Percentiles rank a stretch among this genome's conserved stretches.
These are phyloP conservation scores for Procambarus clarkii DNA, from an alignment of 1,140 invertebrate genomes.

Conservation along the genomic window DNA sequence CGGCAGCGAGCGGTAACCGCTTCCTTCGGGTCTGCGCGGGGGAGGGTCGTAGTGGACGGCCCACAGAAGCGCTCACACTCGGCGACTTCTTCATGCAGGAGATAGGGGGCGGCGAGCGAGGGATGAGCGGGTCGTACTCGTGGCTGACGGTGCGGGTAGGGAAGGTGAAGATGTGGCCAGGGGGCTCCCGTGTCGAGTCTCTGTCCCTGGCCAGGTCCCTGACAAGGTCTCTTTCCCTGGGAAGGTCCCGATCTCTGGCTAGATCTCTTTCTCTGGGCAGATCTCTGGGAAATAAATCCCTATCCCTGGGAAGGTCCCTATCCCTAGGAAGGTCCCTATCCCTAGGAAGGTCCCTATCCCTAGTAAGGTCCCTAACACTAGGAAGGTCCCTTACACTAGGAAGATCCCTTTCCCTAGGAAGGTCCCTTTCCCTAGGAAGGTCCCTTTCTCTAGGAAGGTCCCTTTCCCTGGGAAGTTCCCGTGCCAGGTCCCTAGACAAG, in stretches of 20 bases:
- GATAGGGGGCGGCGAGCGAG: constrained; percentile 42
- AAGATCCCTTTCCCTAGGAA: constrained; percentile 21
- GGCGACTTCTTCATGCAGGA: constrained; percentile 71
- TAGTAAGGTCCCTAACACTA: constrained; percentile 23
- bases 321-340: constrained; percentile 38
- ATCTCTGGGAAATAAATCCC: background rate
- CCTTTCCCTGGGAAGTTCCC: constrained; percentile 36
- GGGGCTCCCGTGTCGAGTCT: constrained; percentile 25
- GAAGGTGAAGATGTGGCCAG: constrained; percentile 52
- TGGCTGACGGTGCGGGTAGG: constrained; percentile 25
- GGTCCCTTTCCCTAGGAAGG: constrained; percentile 28
- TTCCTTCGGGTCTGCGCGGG: constrained; percentile 20
- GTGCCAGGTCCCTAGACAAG: background rate
- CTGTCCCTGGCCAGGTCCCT: constrained; percentile 32
- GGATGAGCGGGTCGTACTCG: constrained; percentile 53
- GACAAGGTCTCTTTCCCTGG: constrained; percentile 20
- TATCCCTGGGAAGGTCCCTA: constrained; percentile 17
- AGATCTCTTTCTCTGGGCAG: constrained; percentile 15
- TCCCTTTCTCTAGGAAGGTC: constrained; percentile 32
- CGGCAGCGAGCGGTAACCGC: constrained; percentile 59
- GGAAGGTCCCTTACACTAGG: constrained; percentile 27
- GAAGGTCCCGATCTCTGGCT: constrained; percentile 25
- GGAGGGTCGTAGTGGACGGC: constrained; percentile 56
- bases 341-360: constrained; percentile 27
- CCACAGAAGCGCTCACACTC: constrained; percentile 64